Conservation (phyloP, 2,113 vertebrate species). For the Phyllopteryx taeniolatus region DNA sequence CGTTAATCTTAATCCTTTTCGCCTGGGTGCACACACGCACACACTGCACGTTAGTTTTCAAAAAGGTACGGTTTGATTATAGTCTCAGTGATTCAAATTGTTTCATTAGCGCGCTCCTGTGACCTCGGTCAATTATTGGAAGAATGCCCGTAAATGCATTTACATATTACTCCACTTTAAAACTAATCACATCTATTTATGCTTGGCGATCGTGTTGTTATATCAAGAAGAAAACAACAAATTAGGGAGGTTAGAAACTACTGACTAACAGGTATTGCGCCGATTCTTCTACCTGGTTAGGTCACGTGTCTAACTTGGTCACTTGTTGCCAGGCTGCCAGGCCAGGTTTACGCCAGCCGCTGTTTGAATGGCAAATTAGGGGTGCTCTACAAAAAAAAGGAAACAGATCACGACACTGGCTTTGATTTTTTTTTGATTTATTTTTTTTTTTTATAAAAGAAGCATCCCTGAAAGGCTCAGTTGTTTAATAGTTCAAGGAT, state of each 20-base stretch:
- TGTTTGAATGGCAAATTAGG: too few relatives aligned
- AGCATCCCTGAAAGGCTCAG: too few relatives aligned
- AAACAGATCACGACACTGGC: not conserved
- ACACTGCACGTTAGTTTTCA: not conserved
- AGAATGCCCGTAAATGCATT: not conserved
- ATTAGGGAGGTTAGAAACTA: not conserved
- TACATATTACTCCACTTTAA: not conserved
- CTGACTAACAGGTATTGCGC: not conserved
- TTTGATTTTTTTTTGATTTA: not conserved
- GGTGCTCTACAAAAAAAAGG: not conserved
- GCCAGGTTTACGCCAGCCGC: too few relatives aligned
- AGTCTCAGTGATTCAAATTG: not conserved
- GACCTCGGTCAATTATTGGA: not conserved
- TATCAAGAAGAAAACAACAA: not conserved
- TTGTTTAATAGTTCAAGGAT: too few relatives aligned
- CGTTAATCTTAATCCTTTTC: slow-evolving; percentile 3
- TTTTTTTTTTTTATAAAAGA: not conserved
- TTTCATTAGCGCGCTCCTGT: not conserved
- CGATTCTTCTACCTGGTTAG: not conserved
- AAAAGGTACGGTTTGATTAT: not conserved
- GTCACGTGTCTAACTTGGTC: not conserved
- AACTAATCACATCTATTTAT: not conserved
- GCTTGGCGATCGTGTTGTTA: too few relatives aligned
- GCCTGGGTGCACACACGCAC: not conserved
- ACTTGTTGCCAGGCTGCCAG: not conserved